A percentile compares a stretch with the other conserved stretches of the same genome.
Evolutionary conservation across 1,140 invertebrate species (phyloP).

Genomic region (Drosophila bifasciata): DNA sequence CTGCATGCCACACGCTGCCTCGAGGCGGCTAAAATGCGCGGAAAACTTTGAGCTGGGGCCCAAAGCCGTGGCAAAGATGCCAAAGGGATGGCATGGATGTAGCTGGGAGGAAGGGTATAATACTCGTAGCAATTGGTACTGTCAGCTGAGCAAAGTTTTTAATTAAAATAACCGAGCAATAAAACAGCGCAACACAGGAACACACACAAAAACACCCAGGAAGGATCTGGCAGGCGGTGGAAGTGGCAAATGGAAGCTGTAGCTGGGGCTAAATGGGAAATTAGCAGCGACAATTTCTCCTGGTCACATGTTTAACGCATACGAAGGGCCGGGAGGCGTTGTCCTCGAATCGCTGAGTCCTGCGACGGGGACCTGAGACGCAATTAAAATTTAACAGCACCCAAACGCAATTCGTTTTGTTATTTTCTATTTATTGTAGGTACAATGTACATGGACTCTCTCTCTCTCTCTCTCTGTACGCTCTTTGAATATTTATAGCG

Average conservation of each 20-base stretch:
- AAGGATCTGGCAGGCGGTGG: neutral
- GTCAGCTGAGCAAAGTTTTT: constrained; percentile 75
- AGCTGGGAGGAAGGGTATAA: neutral
- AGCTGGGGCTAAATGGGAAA: constrained; percentile 40
- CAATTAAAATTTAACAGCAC: constrained; percentile 74
- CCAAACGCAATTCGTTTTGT: constrained; percentile 34
- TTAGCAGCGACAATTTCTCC: constrained; percentile 63
- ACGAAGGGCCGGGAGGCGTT: constrained; percentile 35
- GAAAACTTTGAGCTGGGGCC: constrained; percentile 43
- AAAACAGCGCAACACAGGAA: constrained; percentile 64
- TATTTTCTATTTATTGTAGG: constrained; percentile 36
- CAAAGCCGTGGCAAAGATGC: constrained; percentile 2
- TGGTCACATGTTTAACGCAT: constrained; percentile 45
- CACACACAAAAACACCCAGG: neutral
- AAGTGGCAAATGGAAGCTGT: neutral
- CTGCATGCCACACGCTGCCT: constrained; percentile 47
- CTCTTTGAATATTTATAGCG: constrained; percentile 53
- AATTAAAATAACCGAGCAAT: constrained; percentile 81
- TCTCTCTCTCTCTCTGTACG: constrained; percentile 8
- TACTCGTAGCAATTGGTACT: constrained; percentile 56
- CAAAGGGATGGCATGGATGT: constrained; percentile 7
- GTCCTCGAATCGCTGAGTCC: neutral
- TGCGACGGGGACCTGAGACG: constrained; percentile 31
- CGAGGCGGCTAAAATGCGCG: constrained; percentile 50
- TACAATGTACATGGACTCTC: neutral